Conservation (phyloP, 2,888 invertebrate genomes). For the Spilosoma lubricipeda region DNA sequence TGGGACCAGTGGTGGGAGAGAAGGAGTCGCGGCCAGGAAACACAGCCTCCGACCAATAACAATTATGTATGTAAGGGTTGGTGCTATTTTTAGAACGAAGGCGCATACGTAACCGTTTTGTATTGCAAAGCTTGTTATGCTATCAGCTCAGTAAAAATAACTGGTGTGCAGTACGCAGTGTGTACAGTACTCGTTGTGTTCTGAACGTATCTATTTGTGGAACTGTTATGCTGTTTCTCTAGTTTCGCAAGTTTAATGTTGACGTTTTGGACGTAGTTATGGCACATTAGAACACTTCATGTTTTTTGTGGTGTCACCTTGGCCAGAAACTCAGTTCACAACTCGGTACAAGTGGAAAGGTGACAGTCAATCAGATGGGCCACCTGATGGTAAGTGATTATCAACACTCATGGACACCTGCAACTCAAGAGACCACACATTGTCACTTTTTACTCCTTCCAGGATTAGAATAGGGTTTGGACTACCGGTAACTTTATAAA, state of each 20-base stretch:
- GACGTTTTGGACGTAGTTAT: constrained; percentile 47
- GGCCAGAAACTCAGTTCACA: no score
- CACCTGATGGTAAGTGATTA: no score
- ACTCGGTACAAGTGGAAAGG: no score
- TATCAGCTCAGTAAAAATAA: constrained; percentile 64
- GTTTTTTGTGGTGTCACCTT: constrained; percentile 30
- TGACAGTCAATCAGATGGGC: no score
- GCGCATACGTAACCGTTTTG: constrained; percentile 66
- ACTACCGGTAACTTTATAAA: no score
- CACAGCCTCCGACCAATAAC: constrained; percentile 81
- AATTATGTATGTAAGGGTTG: constrained; percentile 81
- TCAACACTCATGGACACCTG: no score
- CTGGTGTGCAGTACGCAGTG: constrained; percentile 47
- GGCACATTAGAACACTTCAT: constrained; percentile 46
- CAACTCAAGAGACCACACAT: no score
- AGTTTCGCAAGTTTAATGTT: constrained; percentile 65
- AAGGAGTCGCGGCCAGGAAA: constrained; percentile 59
- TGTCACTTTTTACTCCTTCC: no score
- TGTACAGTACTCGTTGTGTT: constrained; percentile 57
- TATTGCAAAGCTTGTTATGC: constrained; percentile 58
- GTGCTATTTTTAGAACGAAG: constrained; percentile 78
- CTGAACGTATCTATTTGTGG: constrained; percentile 71
- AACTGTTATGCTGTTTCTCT: constrained; percentile 66
- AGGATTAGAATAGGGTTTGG: no score
- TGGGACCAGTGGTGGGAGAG: constrained; percentile 49